Percentiles rank a stretch among this genome's conserved stretches.
Conservation (phyloP, 2,113 vertebrate species). For the Charina bottae region DNA sequence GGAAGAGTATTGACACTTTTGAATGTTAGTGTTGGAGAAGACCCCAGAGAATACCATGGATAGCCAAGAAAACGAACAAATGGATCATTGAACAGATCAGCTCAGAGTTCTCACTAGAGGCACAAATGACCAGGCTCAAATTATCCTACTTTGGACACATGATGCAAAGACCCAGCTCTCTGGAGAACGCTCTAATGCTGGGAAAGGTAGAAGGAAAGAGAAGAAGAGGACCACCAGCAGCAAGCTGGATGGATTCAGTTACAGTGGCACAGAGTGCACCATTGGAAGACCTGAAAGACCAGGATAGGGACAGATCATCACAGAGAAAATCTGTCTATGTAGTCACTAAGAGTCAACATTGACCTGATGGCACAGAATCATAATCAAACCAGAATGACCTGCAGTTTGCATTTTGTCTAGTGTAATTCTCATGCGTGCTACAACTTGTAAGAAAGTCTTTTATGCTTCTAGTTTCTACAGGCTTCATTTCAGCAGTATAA, state of each 20-base stretch:
- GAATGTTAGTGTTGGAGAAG: neutral
- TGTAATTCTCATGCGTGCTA: neutral
- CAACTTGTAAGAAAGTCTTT: neutral
- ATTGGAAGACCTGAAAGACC: neutral
- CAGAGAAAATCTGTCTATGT: neutral
- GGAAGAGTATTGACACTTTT: neutral
- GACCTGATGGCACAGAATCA: neutral
- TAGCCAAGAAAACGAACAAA: neutral
- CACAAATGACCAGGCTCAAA: neutral
- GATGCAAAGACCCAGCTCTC: neutral
- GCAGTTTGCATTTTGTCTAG: neutral
- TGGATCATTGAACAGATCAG: neutral
- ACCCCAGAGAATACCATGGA: neutral
- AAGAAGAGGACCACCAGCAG: neutral
- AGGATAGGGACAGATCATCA: neutral
- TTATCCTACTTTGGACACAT: neutral
- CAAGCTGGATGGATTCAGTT: neutral
- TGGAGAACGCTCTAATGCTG: neutral
- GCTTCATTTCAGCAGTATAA: neutral
- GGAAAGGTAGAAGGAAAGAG: neutral
- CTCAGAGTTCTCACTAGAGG: neutral
- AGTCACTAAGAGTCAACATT: neutral
- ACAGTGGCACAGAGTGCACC: neutral
- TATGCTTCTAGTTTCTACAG: neutral
- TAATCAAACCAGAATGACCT: neutral